phyloP scores from a whole-genome alignment of 2,113 vertebrate genomes.

The Albula goreensis region DNA sequence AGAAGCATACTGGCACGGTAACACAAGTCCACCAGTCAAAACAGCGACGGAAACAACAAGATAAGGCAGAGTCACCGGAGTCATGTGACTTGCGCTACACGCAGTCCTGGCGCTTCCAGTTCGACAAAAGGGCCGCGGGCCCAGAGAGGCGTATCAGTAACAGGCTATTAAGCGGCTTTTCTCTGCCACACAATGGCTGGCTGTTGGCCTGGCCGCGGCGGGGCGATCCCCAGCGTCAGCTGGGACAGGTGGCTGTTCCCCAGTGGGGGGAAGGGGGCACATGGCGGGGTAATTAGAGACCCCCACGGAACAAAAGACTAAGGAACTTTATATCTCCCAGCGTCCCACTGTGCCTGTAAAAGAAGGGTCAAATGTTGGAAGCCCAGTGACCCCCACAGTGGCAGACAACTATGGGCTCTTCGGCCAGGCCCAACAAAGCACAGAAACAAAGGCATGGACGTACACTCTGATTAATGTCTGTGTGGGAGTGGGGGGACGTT shows the following conservation, averaged over 20 bases:
- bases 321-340: not conserved
- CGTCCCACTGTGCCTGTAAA: not conserved
- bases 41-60: not conserved
- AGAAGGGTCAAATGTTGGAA: not conserved
- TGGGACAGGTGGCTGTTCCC: conserved; percentile 63
- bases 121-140: conserved; percentile 32
- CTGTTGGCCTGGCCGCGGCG: conserved; percentile 42
- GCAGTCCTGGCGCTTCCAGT: conserved; percentile 25
- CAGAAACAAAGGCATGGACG: not conserved
- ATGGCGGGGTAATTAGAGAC: conserved; percentile 49
- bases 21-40: not conserved
- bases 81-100: not conserved
- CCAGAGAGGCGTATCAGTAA: conserved; percentile 54
- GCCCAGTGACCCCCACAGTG: not conserved
- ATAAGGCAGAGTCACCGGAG: not conserved
- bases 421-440: not conserved
- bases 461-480: not conserved
- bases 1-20: not conserved
- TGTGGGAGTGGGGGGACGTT: not conserved
- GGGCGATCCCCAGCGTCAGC: conserved; percentile 53
- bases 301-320: not conserved
- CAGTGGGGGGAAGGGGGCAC: conserved; percentile 32
- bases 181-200: conserved; percentile 46
- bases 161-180: conserved; percentile 56
- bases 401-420: not conserved